Percentiles rank a stretch among this genome's conserved stretches.
Evolutionary conservation across 2,797 vertebrate genomes (phyloP).

Genomic region (Diplodus puntazzo): DNA sequence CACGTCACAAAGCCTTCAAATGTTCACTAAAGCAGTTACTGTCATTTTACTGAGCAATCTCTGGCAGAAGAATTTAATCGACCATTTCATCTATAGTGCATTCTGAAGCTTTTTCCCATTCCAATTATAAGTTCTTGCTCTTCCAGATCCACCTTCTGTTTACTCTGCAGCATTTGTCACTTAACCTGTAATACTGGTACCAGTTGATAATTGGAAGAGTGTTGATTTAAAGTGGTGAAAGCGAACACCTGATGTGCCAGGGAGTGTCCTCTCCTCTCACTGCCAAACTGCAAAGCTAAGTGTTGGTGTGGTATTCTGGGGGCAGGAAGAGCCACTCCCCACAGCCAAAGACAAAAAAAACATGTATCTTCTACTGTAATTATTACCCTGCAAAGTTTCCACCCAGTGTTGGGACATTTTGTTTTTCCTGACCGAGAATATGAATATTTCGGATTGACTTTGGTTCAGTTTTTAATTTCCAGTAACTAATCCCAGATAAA

Average conservation of each 20-base stretch:
- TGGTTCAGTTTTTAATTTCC: too few relatives aligned
- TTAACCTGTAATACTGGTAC: conserved; percentile 31
- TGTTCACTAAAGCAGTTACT: too few relatives aligned
- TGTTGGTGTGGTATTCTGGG: neutral
- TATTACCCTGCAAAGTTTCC: neutral
- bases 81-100: neutral
- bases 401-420: neutral
- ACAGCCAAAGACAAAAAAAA: neutral
- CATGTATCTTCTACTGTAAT: neutral
- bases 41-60: too few relatives aligned
- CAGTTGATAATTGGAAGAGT: neutral
- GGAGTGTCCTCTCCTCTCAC: conserved; percentile 20
- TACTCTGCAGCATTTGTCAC: neutral
- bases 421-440: too few relatives aligned
- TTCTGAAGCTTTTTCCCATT: too few relatives aligned
- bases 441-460: neutral
- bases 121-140: too few relatives aligned
- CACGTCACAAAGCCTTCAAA: neutral
- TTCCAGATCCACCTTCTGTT: too few relatives aligned
- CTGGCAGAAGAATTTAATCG: too few relatives aligned
- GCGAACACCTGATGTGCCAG: neutral
- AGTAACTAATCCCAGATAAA: neutral
- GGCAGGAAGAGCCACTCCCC: conserved; percentile 4
- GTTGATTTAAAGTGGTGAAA: neutral
- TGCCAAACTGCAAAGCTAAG: neutral